Conservation (phyloP, 2,797 vertebrate genomes). For the Bryconaethiops microstoma region DNA sequence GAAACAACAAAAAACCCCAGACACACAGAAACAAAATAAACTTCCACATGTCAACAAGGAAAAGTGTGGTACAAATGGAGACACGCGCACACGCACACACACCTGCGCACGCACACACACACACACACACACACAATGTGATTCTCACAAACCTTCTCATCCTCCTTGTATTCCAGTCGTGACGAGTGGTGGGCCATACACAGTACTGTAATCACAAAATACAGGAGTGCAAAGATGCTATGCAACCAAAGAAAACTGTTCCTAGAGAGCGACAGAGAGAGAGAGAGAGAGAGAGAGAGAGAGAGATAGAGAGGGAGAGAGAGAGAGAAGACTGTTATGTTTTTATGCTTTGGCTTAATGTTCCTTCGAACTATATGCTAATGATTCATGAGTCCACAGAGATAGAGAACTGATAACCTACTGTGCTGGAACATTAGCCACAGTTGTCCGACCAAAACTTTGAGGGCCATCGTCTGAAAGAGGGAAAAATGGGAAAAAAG, state of each 20-base stretch:
- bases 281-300: slow-evolving; percentile 10
- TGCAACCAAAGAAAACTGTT: slow-evolving; percentile 92
- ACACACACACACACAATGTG: background rate
- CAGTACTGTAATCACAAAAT: slow-evolving; percentile 88
- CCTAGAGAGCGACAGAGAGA: slow-evolving; percentile 66
- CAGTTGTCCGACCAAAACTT: slow-evolving; percentile 93
- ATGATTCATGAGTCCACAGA: slow-evolving; percentile 12
- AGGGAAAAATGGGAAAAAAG: slow-evolving; percentile 56
- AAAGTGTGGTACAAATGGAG: no score
- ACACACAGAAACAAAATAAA: background rate
- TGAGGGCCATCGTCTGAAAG: slow-evolving; percentile 86
- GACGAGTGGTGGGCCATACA: slow-evolving; percentile 93
- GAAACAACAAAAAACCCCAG: slow-evolving; percentile 29
- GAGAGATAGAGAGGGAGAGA: slow-evolving; percentile 10
- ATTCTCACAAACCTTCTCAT: slow-evolving; percentile 83
- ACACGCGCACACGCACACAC: background rate
- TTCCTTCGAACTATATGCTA: background rate
- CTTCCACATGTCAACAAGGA: background rate
- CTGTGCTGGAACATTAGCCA: slow-evolving; percentile 90
- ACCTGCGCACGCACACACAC: background rate
- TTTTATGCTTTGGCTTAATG: background rate
- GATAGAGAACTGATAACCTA: slow-evolving; percentile 71
- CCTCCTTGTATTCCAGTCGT: slow-evolving; percentile 86
- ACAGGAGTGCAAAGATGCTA: slow-evolving; percentile 89
- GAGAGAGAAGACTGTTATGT: background rate